These are phyloP conservation scores for Platyscapa corneri DNA, from an alignment of 1,140 invertebrate species.

Conservation along the genomic window DNA sequence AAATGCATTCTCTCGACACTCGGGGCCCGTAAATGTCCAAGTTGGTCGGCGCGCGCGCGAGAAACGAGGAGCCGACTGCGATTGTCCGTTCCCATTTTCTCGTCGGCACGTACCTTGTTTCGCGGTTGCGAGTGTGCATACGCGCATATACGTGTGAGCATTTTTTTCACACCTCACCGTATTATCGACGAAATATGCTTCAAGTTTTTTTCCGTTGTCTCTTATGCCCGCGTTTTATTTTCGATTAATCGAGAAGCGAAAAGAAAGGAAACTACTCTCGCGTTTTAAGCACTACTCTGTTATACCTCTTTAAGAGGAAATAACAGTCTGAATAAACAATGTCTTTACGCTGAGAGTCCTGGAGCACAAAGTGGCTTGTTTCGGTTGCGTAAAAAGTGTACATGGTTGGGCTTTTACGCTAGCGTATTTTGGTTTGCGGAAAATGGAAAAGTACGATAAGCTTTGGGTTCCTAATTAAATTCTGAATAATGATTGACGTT, in stretches of 20 bases:
- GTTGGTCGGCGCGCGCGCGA: not conserved
- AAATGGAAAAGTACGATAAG: too few relatives aligned
- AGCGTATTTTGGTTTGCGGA: too few relatives aligned
- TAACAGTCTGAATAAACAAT: too few relatives aligned
- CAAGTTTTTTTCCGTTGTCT: not conserved
- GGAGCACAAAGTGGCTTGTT: too few relatives aligned
- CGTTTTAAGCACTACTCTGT: not conserved
- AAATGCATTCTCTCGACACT: not conserved
- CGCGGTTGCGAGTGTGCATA: not conserved
- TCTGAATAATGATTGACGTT: too few relatives aligned
- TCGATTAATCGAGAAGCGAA: not conserved
- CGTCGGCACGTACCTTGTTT: conserved; percentile 16
- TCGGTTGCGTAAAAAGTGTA: too few relatives aligned
- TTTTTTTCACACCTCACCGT: not conserved
- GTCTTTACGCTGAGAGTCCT: too few relatives aligned
- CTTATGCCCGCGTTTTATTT: not conserved
- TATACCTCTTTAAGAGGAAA: not conserved
- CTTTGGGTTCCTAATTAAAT: too few relatives aligned
- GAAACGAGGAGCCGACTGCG: not conserved
- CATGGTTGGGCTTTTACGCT: too few relatives aligned
- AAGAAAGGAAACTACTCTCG: not conserved
- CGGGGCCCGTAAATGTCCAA: not conserved
- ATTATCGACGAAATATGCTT: not conserved
- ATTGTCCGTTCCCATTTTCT: conserved; percentile 27
- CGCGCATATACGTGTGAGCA: too few relatives aligned